Base-by-base conservation (phyloP, 30 jellyfish, hydroid and myxozoan genomes). In the Pelagia noctiluca region DNA sequence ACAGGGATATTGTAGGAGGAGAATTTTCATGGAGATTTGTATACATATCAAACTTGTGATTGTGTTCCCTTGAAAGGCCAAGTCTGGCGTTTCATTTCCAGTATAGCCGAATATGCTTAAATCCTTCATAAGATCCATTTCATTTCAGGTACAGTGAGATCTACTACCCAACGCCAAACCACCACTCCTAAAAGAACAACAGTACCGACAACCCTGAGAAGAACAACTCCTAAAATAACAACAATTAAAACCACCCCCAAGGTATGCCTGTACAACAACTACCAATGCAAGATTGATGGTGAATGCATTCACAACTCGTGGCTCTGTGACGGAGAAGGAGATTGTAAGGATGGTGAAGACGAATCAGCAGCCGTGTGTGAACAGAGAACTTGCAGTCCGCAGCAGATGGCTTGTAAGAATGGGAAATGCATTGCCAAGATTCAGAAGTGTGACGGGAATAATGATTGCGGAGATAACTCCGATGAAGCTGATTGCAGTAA, bases 281-380 rank as follows among this genome's bases (percentile, higher is more conserved):
- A 69, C 75, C 72, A 25, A 33, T 84, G 98, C 69, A 34, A 30
- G 26, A 32, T 49, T 10, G 66, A 48, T 26, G 85, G 84, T 16
- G 63, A 83, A 37, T 88, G 99, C 50, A 47, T 94, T 2, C 84
- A 76, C 47, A 76, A 57, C 10, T 23, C 96, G 2, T 94, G 95
- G 96, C 85, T 83, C 2, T 94, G 99, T 64, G 97, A 94, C 57
- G 97, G 96, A 0, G 99, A 84, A 29, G n/a, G 35, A 2, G 97
- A 94, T 81, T 94, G 99, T 69, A 75, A 62, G 2, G 89, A 94
- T 79, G 96, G 93, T 2, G 88, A 68, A 25, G 99, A 94, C 53
- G 99, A 94, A 47, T 49, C 87, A 22, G 71, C 25, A 24, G 85
- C 42, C 2, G 35, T 47, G 5, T 92, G 98, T 49, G 71, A 76